A percentile compares a stretch with the other conserved stretches of the same genome.
Evolutionary conservation across 2,797 vertebrate species (phyloP).

Genomic region (Holocentrus rufus): DNA sequence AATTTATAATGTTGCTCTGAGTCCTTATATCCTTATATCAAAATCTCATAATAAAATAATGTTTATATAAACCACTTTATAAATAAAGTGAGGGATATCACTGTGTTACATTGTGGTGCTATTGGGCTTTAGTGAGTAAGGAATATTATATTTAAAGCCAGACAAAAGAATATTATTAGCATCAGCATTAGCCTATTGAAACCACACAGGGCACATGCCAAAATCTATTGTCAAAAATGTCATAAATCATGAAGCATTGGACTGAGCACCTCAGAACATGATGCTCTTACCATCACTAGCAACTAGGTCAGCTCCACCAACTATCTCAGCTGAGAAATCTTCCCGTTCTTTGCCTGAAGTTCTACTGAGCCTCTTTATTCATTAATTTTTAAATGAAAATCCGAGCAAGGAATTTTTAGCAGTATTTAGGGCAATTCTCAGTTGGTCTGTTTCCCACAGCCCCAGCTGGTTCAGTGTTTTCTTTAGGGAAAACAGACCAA

Average conservation of each 20-base stretch:
- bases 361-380: constrained; percentile 47
- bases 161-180: no score
- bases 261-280: constrained; percentile 21
- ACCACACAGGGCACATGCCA: neutral
- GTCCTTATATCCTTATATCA: no score
- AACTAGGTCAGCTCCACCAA: constrained; percentile 57
- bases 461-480: constrained; percentile 26
- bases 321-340: constrained; percentile 35
- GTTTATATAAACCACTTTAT: no score
- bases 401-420: constrained; percentile 25
- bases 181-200: no score
- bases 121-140: no score
- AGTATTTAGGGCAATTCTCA: constrained; percentile 53
- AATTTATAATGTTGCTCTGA: neutral
- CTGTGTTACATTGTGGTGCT: no score
- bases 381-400: constrained; percentile 56
- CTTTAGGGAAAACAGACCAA: constrained; percentile 5
- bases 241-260: constrained; percentile 22
- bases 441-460: constrained; percentile 6
- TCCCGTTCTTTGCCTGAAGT: constrained; percentile 40
- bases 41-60: no score
- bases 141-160: no score
- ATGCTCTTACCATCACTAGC: constrained; percentile 14
- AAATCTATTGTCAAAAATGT: neutral
- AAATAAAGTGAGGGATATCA: no score